Base-by-base conservation (phyloP, 2,113 vertebrate species). In the Notarius lentiginosus region DNA sequence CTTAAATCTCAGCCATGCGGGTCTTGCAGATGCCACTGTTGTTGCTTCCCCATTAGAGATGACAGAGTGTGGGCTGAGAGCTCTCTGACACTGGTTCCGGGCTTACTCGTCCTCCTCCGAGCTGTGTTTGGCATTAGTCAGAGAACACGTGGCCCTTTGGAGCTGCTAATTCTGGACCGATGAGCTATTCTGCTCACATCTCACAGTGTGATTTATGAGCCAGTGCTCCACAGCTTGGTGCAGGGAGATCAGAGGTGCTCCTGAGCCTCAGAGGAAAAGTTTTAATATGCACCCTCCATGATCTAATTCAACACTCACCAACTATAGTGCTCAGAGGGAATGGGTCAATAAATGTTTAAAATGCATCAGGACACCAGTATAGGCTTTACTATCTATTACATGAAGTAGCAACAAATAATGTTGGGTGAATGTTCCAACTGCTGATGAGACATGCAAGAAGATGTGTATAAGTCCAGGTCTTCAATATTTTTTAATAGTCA, bases 201-300 rank as follows among this genome's bases (percentile, higher is more conserved):
- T 87, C 10, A 73, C 83, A 73, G 55, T 55, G 83, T 95, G 94
- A 96, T 95, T 96, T 95, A 95, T 94, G 93, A 91, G 89, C 88
- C 88, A 56, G 87, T 87, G 90, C 89, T 90, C 87, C 83, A 79
- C 34, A 68, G 92, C 91, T 93, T 92, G 90, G 76, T 87, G 92
- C 86, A 88, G 89, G 90, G 89, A 90, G 92, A 93, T 93, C 91
- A 88, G 92, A 93, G 92, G 93, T 94, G 94, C 92, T 90, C 89
- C 90, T 87, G 72, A 91, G 91, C 89, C 89, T 89, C 89, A 90
- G 91, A 79, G 89, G 82, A 92, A 92, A 94, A 91, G 89, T 94
- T 95, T 96, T 95, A 95, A 94, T 95, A 94, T 95, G 94, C 93
- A 92, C 91, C 92, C 84, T 90, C 92, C 75, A 87, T 92, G 91